Evolutionary conservation across 2,797 vertebrate species (phyloP).

Genomic region (Ctenochaetus hawaiiensis): DNA sequence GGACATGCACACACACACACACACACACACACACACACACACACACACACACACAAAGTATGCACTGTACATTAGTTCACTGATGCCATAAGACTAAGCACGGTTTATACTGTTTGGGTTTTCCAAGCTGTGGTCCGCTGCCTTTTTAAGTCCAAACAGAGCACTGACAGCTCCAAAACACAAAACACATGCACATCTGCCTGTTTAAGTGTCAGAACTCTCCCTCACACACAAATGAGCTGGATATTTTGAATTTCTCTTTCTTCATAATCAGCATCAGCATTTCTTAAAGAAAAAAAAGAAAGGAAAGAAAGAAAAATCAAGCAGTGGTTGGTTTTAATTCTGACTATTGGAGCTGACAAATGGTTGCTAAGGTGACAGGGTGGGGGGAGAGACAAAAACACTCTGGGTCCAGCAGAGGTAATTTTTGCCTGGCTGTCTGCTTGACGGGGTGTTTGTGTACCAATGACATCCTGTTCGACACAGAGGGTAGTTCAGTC

Average conservation of each 20-base stretch:
- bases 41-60: slow-evolving; percentile 35
- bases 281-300: slow-evolving; percentile 2
- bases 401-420: slow-evolving; percentile 52
- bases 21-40: slow-evolving; percentile 39
- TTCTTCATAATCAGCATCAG: slow-evolving; percentile 9
- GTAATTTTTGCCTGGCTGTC: slow-evolving; percentile 68
- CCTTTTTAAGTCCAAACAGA: slow-evolving; percentile 55
- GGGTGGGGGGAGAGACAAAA: slow-evolving; percentile 45
- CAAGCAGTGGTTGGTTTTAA: slow-evolving; percentile 18
- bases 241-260: slow-evolving; percentile 24
- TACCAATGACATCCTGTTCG: slow-evolving; percentile 65
- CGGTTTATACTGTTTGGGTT: slow-evolving; percentile 52
- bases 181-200: slow-evolving; percentile 69
- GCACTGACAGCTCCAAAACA: slow-evolving; percentile 44
- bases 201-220: slow-evolving; percentile 27
- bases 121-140: slow-evolving; percentile 54
- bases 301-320: slow-evolving; percentile 23
- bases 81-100: slow-evolving; percentile 39
- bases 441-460: slow-evolving; percentile 64
- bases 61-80: slow-evolving; percentile 58
- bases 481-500: slow-evolving; percentile 65
- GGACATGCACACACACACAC: slow-evolving; percentile 33
- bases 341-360: slow-evolving; percentile 46
- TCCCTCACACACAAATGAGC: slow-evolving; percentile 19
- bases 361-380: slow-evolving; percentile 73